Evolutionary conservation across 2,797 vertebrate genomes (phyloP), one percentile per base, ranked within the genome.

Genomic region (Platalea minor): DNA sequence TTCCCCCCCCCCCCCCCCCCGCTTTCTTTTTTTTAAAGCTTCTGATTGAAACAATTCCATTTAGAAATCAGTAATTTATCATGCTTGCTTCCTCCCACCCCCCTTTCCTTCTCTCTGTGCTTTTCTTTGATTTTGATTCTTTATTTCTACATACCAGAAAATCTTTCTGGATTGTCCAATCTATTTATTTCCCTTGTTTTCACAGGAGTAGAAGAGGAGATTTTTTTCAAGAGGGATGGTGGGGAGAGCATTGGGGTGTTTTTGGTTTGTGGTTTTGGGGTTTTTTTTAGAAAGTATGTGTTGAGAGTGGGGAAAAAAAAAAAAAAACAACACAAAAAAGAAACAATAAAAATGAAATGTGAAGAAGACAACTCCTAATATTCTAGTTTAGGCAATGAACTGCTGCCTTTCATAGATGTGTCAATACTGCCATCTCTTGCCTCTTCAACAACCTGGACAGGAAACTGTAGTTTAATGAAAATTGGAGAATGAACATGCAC

Each of bases 351-450:
- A 96, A 97, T 95, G 53, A 97, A 95, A 97, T 94, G 81, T 93
- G 91, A 93, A 94, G 46, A 80, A 96, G 85, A 89, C 95, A 75
- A 93, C 94, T 88, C 69, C 56, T 82, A 92, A 86, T 95, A 92
- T 88, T 82, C 3, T 39, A 80, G 63, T 93, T 96, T 76, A 78
- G 68, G 91, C 74, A 80, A n/a, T 64, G 56, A 94, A 72, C n/a
- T 45, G 50, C 54, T 77, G 46, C 19, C 24, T 94, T 87, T 69
- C 73, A 97, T 96, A 90, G 33, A 92, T 95, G 97, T 97, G 85
- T 94, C 97, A 98, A 98, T 93, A 98, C 97, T 98, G 98, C 98
- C 98, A 98, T 97, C 98, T 98, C 95, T 98, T 93, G 98, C 91
- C 84, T 93, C 57, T 85, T 88, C 85, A 67, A 31, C 35, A 95